Evolutionary conservation across 2,113 vertebrate species (phyloP), one percentile per base, ranked within the genome.

Genomic region (Pavo muticus): DNA sequence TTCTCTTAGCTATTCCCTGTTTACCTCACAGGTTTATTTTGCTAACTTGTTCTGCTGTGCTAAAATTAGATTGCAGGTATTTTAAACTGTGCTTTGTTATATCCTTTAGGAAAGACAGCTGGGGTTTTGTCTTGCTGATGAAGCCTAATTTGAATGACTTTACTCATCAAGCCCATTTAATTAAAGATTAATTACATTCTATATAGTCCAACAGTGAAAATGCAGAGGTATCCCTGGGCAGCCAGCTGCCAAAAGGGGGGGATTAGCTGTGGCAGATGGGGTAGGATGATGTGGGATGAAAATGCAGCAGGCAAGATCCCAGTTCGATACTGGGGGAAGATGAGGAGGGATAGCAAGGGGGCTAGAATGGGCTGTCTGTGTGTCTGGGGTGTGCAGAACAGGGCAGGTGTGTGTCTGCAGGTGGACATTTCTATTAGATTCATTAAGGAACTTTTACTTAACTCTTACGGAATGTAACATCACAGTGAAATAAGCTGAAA

Each of bases 101-200:
- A 82, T 76, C 30, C 70, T 84, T 74, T 87, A 87, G 67, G 67
- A 93, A 89, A 91, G 91, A 75, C 80, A 95, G 77, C 73, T 95
- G 93, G 67, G 73, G 10, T 89, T 93, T 94, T 91, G 70, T 95
- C 74, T 87, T 82, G 70, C 84, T 92, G 91, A 94, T 87, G 84
- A 84, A 93, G 69, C 52, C 76, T 75, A 75, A 86, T 96, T 95
- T 96, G 76, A 91, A 88, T 87, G 52, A 89, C 77, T 96, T 63
- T 84, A 61, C 54, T 95, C 81, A 93, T 95, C 89, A 92, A 96
- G 84, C 30, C 77, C 30, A 14, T 92, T 96, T 93, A 92, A 91
- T 93, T 95, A 82, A 94, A 92, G 87, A 95, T 93, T 95, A 67
- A 78, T 94, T 91, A 48, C 48, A n/a, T 94, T 93, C 67, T 79